Evolutionary conservation across 2,113 vertebrate genomes (phyloP).

Genomic region (Amphiprion percula): DNA sequence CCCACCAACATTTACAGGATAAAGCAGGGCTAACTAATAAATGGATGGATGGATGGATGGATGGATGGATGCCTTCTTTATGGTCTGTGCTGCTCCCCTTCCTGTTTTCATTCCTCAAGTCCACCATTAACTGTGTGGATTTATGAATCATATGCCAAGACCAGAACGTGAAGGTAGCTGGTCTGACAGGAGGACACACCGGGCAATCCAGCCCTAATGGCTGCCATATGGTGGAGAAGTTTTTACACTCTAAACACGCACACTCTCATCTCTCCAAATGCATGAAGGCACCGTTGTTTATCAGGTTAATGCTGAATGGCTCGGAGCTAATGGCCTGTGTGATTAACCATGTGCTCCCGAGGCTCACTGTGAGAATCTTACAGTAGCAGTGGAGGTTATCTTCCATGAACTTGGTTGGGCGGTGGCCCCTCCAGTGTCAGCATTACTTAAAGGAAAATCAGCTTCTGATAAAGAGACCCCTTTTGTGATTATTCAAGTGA

Average conservation of each 20-base stretch:
- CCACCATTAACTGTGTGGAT: constrained; percentile 7
- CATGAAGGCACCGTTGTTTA: constrained; percentile 56
- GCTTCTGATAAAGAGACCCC: background rate
- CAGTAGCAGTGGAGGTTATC: constrained; percentile 36
- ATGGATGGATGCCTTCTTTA: constrained; percentile 3
- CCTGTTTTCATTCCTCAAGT: constrained; percentile 38
- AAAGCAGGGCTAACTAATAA: too few relatives aligned
- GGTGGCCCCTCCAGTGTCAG: background rate
- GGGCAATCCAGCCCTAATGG: constrained; percentile 42
- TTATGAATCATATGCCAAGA: constrained; percentile 12
- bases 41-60: too few relatives aligned
- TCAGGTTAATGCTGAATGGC: constrained; percentile 52
- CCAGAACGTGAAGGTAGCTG: constrained; percentile 19
- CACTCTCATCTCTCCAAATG: constrained; percentile 37
- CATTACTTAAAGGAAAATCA: constrained; percentile 1
- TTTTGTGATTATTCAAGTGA: constrained; percentile 9
- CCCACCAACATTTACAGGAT: too few relatives aligned
- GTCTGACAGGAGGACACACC: constrained; percentile 18
- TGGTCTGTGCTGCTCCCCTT: background rate
- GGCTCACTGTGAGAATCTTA: constrained; percentile 37
- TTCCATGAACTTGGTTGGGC: constrained; percentile 16
- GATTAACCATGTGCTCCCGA: constrained; percentile 54
- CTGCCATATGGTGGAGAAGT: constrained; percentile 63
- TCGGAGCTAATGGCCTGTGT: constrained; percentile 57
- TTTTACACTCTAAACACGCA: constrained; percentile 58